phyloP scores from a whole-genome alignment of 2,797 vertebrate species.

The Chelmon rostratus region DNA sequence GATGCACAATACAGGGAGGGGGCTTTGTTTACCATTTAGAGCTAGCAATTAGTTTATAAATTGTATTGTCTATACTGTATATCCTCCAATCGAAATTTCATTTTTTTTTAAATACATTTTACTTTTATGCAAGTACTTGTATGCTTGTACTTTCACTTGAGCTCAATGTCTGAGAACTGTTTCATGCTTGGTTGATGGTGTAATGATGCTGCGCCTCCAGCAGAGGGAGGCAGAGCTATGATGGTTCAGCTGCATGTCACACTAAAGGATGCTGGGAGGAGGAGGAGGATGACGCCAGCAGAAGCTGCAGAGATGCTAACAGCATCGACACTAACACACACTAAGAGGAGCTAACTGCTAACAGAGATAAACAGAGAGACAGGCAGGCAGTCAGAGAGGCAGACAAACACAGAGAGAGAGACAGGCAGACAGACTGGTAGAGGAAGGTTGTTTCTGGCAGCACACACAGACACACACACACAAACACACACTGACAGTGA shows the following conservation, averaged over 20 bases:
- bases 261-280: slow-evolving; percentile 67
- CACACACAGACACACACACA: background rate
- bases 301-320: slow-evolving; percentile 75
- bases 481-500: slow-evolving; percentile 2
- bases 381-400: background rate
- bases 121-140: too few species aligned
- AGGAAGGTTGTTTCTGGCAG: slow-evolving; percentile 16
- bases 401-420: background rate
- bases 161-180: too few species aligned
- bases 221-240: slow-evolving; percentile 61
- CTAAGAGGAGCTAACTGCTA: slow-evolving; percentile 37
- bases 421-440: slow-evolving; percentile 9
- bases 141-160: too few species aligned
- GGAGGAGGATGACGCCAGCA: slow-evolving; percentile 60
- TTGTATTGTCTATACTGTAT: too few species aligned
- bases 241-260: slow-evolving; percentile 11
- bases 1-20: too few species aligned
- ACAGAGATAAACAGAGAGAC: slow-evolving; percentile 5
- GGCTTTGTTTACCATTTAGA: too few species aligned
- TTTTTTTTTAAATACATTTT: too few species aligned
- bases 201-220: slow-evolving; percentile 21
- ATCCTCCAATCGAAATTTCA: too few species aligned
- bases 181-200: background rate
- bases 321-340: slow-evolving; percentile 55
- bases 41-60: too few species aligned